These are phyloP conservation scores for Caenorhabditis inopinata DNA, from an alignment of 1,140 invertebrate genomes.

Conservation along the genomic window DNA sequence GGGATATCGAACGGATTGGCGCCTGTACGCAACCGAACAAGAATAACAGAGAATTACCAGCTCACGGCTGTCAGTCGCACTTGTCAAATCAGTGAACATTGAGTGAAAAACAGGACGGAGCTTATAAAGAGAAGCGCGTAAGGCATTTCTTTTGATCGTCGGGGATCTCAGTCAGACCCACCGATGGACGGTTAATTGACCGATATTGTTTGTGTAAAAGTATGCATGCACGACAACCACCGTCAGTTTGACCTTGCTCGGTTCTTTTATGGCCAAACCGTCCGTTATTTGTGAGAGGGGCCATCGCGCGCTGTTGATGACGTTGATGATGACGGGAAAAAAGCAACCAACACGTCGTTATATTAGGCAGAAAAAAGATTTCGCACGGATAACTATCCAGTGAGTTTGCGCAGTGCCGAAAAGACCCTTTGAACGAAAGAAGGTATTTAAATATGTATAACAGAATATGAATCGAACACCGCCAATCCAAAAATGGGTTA, in stretches of 20 bases:
- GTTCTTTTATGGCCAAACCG: constrained; percentile 23
- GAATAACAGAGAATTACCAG: constrained; percentile 17
- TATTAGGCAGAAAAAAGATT: background rate
- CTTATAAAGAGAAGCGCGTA: too few relatives aligned
- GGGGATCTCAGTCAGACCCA: background rate
- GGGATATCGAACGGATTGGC: background rate
- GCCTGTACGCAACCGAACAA: background rate
- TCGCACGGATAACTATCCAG: background rate
- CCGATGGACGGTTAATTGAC: background rate
- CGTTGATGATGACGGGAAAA: background rate
- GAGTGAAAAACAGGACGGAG: background rate
- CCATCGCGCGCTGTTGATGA: constrained; percentile 8
- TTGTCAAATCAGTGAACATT: constrained; percentile 21
- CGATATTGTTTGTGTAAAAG: constrained; percentile 18
- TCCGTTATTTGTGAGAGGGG: constrained; percentile 7
- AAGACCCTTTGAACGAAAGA: too few relatives aligned
- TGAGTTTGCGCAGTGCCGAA: too few relatives aligned
- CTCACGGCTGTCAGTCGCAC: background rate
- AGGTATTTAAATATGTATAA: background rate
- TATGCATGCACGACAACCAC: background rate
- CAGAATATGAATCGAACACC: background rate
- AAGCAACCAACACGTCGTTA: constrained; percentile 1
- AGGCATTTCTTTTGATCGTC: too few relatives aligned
- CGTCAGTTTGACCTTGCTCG: constrained; percentile 16
- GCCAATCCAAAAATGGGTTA: background rate